Evolutionary conservation across 2,113 vertebrate species (phyloP), one percentile per base, ranked within the genome.

Genomic region (Microtus ochrogaster): DNA sequence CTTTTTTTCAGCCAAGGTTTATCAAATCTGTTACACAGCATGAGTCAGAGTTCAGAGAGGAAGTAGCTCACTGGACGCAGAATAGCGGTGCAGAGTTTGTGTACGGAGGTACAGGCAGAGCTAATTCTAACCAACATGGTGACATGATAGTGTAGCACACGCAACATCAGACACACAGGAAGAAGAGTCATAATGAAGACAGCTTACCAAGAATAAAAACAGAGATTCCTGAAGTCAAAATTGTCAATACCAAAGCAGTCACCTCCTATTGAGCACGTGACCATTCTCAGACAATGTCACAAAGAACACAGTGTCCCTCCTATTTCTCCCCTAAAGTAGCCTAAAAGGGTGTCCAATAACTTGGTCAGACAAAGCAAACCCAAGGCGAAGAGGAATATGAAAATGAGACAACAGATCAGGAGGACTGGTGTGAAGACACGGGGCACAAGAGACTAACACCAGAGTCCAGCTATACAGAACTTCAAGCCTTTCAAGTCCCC

Each of bases 281-380:
- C 0, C 63, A 68, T 72, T 79, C 86, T 91, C 49, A 73, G 28
- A 41, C 0, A 33, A 24, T 6, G 39, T 63, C 72, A 65, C 49
- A 66, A 73, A 28, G 19, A 66, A 1, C 6, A 61, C 58, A 52
- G 41, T 0, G 5, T 39, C 12, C 26, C 8, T 72, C 2, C 22
- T 17, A 33, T 7, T 44, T 73, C 39, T 26, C 8, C 22, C 36
- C 30, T 44, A 65, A 96, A n/a, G 17, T 58, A 89, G 28, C 33
- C 14, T 2, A 1, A 0, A 3, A 36, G 7, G 36, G 1, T 14
- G 7, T 3, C 26, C 52, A 65, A 0, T 28, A 6, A 65, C 61
- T 14, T 7, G 11, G 14, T 66, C 68, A 58, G 0, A 63, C 13
- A 61, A 16, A 58, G 65, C 79, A 78, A n/a, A 49, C 47, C 13